phyloP scores from a whole-genome alignment of 2,113 vertebrate species.

The Cisticola juncidis region DNA sequence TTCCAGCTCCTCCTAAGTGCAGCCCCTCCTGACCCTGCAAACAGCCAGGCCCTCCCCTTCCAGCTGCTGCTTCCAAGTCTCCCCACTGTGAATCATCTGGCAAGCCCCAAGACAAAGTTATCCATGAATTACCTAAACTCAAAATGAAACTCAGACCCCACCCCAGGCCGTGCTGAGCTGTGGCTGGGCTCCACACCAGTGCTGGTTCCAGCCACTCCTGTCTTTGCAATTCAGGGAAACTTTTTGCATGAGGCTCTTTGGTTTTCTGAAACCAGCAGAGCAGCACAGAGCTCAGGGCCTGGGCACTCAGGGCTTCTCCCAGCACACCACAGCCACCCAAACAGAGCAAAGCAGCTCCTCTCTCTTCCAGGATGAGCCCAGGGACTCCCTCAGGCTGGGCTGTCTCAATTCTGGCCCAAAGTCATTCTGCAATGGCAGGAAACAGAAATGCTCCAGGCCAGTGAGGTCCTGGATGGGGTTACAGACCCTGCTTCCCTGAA shows the following conservation, averaged over 20 bases:
- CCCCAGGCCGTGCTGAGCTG: rapidly evolving
- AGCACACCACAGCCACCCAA: not conserved
- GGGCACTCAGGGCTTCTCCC: not conserved
- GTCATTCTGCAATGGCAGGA: rapidly evolving
- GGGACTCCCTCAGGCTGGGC: not conserved
- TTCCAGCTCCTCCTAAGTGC: not conserved
- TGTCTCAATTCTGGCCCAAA: not conserved
- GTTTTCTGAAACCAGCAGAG: not conserved
- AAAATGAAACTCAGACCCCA: not conserved
- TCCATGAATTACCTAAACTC: not conserved
- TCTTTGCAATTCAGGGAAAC: not conserved
- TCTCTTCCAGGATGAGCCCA: rapidly evolving
- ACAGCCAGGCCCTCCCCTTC: not conserved
- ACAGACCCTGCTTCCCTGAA: not conserved
- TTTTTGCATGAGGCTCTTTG: not conserved
- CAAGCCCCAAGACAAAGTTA: not conserved
- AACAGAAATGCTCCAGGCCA: not conserved
- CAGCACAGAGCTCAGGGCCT: not conserved
- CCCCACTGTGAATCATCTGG: not conserved
- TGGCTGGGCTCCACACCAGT: rapidly evolving
- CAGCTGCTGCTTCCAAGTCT: not conserved
- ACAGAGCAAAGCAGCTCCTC: not conserved
- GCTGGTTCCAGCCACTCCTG: not conserved
- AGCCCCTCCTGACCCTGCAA: not conserved
- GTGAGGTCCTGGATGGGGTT: not conserved